These are phyloP conservation scores for Pelosia muscerda DNA, from an alignment of 2,888 invertebrate species.

Conservation along the genomic window DNA sequence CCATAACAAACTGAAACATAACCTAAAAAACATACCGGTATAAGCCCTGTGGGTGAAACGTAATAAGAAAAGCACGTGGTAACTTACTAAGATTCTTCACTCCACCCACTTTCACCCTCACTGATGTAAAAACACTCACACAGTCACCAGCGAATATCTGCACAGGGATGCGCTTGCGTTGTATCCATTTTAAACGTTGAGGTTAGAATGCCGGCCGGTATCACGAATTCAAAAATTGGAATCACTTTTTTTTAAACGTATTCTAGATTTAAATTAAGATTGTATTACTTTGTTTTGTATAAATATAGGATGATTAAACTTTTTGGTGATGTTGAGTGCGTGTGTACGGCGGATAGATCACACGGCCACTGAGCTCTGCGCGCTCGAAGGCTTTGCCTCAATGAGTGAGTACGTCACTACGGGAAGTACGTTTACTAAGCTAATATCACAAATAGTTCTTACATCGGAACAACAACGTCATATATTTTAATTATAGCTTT, in stretches of 20 bases:
- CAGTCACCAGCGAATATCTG: conserved; percentile 65
- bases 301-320: conserved; percentile 26
- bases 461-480: conserved; percentile 73
- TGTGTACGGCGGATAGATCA: conserved; percentile 84
- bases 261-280: conserved; percentile 17
- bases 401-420: conserved; percentile 81
- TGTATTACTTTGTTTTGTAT: conserved; percentile 19
- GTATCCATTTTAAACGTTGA: conserved; percentile 65
- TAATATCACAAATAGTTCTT: conserved; percentile 72
- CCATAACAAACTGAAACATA: conserved; percentile 19
- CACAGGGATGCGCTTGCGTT: conserved; percentile 66
- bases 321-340: conserved; percentile 74
- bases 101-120: conserved; percentile 67
- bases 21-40: conserved; percentile 16
- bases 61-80: conserved; percentile 19
- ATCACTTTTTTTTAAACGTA: background rate
- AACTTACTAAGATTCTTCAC: conserved; percentile 38
- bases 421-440: conserved; percentile 82
- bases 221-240: conserved; percentile 25
- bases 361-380: conserved; percentile 80
- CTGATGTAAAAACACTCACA: conserved; percentile 80
- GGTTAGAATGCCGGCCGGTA: conserved; percentile 67
- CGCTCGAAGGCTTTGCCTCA: conserved; percentile 77
- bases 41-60: background rate
- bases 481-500: conserved; percentile 64